Evolutionary conservation across 2,888 invertebrate genomes (phyloP), one percentile per base, ranked within the genome.

Genomic region (Resseliella maxima): DNA sequence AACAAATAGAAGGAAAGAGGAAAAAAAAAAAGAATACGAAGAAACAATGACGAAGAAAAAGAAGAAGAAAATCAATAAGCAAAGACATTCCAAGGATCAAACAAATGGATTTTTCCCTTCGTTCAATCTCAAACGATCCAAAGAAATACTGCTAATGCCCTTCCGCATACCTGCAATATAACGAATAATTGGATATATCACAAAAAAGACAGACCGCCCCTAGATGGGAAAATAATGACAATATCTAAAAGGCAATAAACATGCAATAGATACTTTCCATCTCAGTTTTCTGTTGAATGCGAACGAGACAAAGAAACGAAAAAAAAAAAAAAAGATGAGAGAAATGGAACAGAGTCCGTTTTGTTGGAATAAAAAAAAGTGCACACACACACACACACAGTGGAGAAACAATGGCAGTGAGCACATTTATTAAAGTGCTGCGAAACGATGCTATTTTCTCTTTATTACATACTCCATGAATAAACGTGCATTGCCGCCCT

Each of bases 241-340:
- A 59, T 59, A 59, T 59, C 59, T 24, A 59, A 59, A 59, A 59
- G 59, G 59, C 59, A 59, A 59, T 59, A 59, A 59, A 59, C 59
- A 59, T 59, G 24, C 59, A 59, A 59, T 59, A 59, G 59, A 59
- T 24, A 59, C 59, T 59, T 59, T 24, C 12, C 59, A 59, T 59
- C 24, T 59, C 15, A 15, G 59, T 24, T 59, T 59, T n/a, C n/a
- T n/a, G n/a, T n/a, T 41, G 41, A 8, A 41, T 41, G 12, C 41
- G 41, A 41, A 41, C 41, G 24, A 24, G 3, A 59, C 12, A 24
- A 24, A 59, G 24, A 59, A 59, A 24, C 5, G 2, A 59, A 59
- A n/a, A 59, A 50, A 59, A 41, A 41, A 41, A 41, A 41, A 8
- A 5, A n/a, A n/a, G n/a, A n/a, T n/a, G n/a, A n/a, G n/a, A n/a